Percentiles rank a stretch among this genome's conserved stretches.
These are phyloP conservation scores for Myotis brandtii DNA, from an alignment of 2,113 vertebrate species.

Conservation along the genomic window DNA sequence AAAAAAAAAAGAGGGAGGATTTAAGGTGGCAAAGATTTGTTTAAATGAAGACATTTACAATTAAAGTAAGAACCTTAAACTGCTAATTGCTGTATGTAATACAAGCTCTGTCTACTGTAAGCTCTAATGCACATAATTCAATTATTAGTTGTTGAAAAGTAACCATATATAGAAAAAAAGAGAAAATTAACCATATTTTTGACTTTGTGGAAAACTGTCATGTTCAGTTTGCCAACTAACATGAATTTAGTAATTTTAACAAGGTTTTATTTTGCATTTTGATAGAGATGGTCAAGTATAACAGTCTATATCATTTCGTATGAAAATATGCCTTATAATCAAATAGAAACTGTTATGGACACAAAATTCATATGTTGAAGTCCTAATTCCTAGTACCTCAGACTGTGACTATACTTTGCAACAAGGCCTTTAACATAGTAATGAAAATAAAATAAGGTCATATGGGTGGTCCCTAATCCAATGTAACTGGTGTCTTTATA, in stretches of 20 bases:
- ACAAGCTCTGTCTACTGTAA: neutral
- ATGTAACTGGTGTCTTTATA: neutral
- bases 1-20: neutral
- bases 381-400: neutral
- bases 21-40: neutral
- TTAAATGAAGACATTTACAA: neutral
- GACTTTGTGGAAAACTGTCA: neutral
- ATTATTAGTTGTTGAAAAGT: neutral
- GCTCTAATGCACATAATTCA: neutral
- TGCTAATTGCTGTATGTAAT: neutral
- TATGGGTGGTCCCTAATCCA: too few species aligned
- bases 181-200: neutral
- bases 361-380: neutral
- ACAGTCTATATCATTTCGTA: neutral
- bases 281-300: neutral
- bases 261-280: neutral
- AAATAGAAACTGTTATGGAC: accelerated
- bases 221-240: neutral
- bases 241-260: neutral
- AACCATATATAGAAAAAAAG: too few species aligned
- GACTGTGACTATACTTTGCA: neutral
- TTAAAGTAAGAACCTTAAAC: neutral
- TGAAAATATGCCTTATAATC: neutral
- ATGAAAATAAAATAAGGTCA: neutral
- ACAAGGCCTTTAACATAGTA: too few species aligned